Conservation (phyloP, 2,113 vertebrate species). For the Rhizomys pruinosus region DNA sequence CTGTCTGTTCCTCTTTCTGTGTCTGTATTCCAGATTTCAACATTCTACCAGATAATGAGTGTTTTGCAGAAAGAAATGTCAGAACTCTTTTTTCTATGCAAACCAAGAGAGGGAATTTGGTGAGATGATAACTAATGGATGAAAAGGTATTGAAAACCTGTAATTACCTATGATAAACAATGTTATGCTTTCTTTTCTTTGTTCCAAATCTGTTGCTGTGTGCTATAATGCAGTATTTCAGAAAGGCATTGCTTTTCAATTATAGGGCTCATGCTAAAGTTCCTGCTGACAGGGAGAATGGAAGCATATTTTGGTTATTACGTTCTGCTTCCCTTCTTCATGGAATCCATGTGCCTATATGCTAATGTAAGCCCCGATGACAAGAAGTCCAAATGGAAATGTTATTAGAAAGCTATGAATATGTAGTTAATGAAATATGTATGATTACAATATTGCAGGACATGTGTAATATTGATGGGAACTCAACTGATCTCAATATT, state of each 20-base stretch:
- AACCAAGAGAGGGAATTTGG: slow-evolving; percentile 70
- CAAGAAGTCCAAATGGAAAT: slow-evolving; percentile 82
- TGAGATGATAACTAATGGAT: slow-evolving; percentile 81
- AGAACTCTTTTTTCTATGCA: slow-evolving; percentile 62
- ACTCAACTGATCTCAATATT: slow-evolving; percentile 85
- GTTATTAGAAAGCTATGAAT: slow-evolving; percentile 86
- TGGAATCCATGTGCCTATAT: slow-evolving; percentile 82
- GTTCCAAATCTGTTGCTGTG: slow-evolving; percentile 62
- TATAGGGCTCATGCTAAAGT: slow-evolving; percentile 81
- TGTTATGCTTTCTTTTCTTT: slow-evolving; percentile 71
- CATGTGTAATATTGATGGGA: slow-evolving; percentile 80
- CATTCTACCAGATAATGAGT: slow-evolving; percentile 73
- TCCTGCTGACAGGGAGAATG: slow-evolving; percentile 81
- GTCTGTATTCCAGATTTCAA: slow-evolving; percentile 54
- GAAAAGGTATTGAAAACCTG: slow-evolving; percentile 79
- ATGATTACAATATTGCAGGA: slow-evolving; percentile 81
- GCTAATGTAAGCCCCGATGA: slow-evolving; percentile 83
- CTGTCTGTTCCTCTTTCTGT: slow-evolving; percentile 41
- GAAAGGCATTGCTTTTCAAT: slow-evolving; percentile 83
- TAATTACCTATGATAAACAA: slow-evolving; percentile 85
- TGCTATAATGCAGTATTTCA: slow-evolving; percentile 79
- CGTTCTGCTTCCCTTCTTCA: slow-evolving; percentile 69
- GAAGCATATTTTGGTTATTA: slow-evolving; percentile 74
- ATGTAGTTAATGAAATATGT: slow-evolving; percentile 86
- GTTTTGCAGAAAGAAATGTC: slow-evolving; percentile 74